Evolutionary conservation across 2,888 invertebrate genomes (phyloP).

Genomic region (Sinhomidia bicolor): DNA sequence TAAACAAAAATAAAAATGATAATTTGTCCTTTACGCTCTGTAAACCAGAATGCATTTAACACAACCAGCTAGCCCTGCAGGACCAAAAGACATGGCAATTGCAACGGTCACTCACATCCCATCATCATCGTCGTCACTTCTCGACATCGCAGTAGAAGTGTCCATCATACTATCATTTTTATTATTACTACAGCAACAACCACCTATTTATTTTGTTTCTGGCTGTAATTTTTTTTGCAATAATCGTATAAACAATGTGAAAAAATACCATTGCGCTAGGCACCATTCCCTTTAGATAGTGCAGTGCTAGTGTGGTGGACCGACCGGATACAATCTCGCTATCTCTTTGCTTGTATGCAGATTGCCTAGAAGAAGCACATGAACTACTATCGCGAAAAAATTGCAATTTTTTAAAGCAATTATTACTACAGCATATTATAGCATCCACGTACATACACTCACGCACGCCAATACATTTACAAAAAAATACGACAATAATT

Average conservation of each 20-base stretch:
- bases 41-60: slow-evolving; percentile 57
- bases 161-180: background rate
- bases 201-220: slow-evolving; percentile 18
- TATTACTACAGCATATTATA: background rate
- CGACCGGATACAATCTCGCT: slow-evolving; percentile 30
- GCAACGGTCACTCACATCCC: slow-evolving; percentile 59
- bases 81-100: background rate
- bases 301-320: background rate
- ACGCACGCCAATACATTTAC: background rate
- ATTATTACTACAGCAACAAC: too few relatives aligned
- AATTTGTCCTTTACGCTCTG: slow-evolving; percentile 64
- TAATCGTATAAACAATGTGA: slow-evolving; percentile 5
- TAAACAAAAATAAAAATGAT: slow-evolving; percentile 28
- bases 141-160: background rate
- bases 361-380: background rate
- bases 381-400: background rate
- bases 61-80: slow-evolving; percentile 21
- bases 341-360: background rate
- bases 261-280: background rate
- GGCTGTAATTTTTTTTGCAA: slow-evolving; percentile 2
- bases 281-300: slow-evolving; percentile 11
- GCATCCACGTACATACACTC: background rate
- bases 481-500: background rate
- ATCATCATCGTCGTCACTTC: background rate
- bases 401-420: slow-evolving; percentile 6